Base-by-base conservation (phyloP, 2,113 vertebrate genomes). In the Perca fluviatilis region DNA sequence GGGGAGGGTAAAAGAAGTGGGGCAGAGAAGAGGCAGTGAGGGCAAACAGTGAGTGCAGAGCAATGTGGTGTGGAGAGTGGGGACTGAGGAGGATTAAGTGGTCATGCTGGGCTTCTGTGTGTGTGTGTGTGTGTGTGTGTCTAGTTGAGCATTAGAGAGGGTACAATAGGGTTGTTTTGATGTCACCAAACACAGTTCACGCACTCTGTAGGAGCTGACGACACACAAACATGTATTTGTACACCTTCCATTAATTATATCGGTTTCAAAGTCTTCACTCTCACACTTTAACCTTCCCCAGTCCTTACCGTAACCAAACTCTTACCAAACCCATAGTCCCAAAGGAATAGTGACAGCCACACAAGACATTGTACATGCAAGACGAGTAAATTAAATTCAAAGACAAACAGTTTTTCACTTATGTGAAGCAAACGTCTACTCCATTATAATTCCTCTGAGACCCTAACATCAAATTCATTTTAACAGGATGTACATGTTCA, bases 71-170 rank as follows among this genome's bases (percentile, higher is more conserved):
- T 51, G 69, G 64, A 77, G 78, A 66, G 67, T 49, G 66, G 54
- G 77, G 72, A 88, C 84, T 71, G 85, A 89, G 82, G 30, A 49
- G 84, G 86, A 91, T 92, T 91, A 89, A 87, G 84, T 88, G 84
- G 83, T 84, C 86, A 89, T 74, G 83, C 83, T 53, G 75, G 75
- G 85, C 73, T 63, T 63, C 27, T 61, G 50, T 81, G 49, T 33
- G 33, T 33, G 33, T 33, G 33, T 33, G 33, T 74, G 79, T 82
- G 14, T 70, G 75, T 62, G 68, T 27, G 79, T 57, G 57, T 57
- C 14, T 71, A 43, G 54, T 54, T 85, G 82, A 80, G 86, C 27
- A 73, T 70, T 47, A 68, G 82, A 72, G 79, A 83, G 63, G 78
- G 56, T 43, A 74, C 67, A 86, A 60, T 46, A 50, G 75, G 56